Base-by-base conservation (phyloP, 2,113 vertebrate species). In the Oreochromis spilurus region DNA sequence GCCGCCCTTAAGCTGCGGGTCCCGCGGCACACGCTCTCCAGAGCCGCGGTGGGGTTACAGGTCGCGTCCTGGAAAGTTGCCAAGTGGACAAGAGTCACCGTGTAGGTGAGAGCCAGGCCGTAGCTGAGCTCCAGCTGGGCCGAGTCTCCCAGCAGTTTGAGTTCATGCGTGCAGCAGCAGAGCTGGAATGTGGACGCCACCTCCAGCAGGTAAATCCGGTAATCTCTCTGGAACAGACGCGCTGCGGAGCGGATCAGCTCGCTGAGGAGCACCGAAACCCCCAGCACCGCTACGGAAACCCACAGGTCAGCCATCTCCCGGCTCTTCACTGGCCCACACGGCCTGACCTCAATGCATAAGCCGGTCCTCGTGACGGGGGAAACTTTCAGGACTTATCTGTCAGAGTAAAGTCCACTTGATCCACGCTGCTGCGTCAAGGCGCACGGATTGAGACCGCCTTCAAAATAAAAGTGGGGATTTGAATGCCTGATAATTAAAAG, bases 131-230 rank as follows among this genome's bases (percentile, higher is more conserved):
- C 92, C 9, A 92, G 90, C 9, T 82, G 86, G 7, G 89, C 89
- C 24, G 92, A 78, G 1, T 85, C 80, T 4, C 90, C 91, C 19
- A 98, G 95, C 77, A 97, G 88, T 65, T 96, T 94, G 12, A 98
- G 97, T 65, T 98, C 97, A 0, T 95, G 97, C 0, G 97, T 96
- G 94, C 97, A 98, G 89, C 95, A 93, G 50, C 97, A 98, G 2
- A 98, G 94, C 96, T 98, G 98, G 88, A 98, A 97, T 62, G 97
- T 97, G 91, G 95, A 96, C 9, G 96, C 87, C 14, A 96, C 89
- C 91, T 98, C 98, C 91, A 95, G 1, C 4, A 94, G 53, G 84
- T 92, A 92, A 31, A 85, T 26, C 65, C 86, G 4, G 12, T 14
- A 81, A 9, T 10, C 80, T 34, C 57, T 72, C 2, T 82, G 54